These are phyloP conservation scores for Phylloscopus whistleri DNA, from an alignment of 2,113 vertebrate species.

Conservation along the genomic window DNA sequence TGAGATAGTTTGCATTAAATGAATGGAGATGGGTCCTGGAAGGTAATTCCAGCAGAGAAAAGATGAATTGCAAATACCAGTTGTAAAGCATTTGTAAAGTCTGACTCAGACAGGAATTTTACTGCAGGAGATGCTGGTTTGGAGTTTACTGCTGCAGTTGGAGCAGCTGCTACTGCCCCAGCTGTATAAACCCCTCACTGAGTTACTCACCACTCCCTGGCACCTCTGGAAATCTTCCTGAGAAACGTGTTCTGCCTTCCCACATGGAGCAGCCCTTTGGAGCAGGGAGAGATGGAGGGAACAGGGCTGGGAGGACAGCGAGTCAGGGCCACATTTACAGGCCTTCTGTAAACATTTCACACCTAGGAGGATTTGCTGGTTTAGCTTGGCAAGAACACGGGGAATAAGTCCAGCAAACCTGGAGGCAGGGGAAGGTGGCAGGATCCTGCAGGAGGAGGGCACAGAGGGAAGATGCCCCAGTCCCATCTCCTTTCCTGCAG, in stretches of 20 bases:
- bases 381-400: not conserved
- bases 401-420: not conserved
- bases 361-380: not conserved
- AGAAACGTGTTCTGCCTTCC: not conserved
- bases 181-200: not conserved
- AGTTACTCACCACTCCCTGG: not conserved
- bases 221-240: not conserved
- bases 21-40: not conserved
- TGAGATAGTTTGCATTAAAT: not conserved
- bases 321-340: not conserved
- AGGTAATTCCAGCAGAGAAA: not conserved
- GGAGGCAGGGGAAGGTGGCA: not conserved
- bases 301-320: rapidly evolving
- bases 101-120: not conserved
- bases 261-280: rapidly evolving
- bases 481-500: not conserved
- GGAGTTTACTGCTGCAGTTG: not conserved
- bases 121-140: not conserved
- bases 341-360: not conserved
- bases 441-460: not conserved
- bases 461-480: not conserved
- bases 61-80: not conserved
- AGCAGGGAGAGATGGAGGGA: not conserved
- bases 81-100: not conserved
- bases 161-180: not conserved